A percentile compares a stretch with the other conserved stretches of the same genome.
phyloP scores from a whole-genome alignment of 2,797 vertebrate genomes.

The Urocyon cinereoargenteus region DNA sequence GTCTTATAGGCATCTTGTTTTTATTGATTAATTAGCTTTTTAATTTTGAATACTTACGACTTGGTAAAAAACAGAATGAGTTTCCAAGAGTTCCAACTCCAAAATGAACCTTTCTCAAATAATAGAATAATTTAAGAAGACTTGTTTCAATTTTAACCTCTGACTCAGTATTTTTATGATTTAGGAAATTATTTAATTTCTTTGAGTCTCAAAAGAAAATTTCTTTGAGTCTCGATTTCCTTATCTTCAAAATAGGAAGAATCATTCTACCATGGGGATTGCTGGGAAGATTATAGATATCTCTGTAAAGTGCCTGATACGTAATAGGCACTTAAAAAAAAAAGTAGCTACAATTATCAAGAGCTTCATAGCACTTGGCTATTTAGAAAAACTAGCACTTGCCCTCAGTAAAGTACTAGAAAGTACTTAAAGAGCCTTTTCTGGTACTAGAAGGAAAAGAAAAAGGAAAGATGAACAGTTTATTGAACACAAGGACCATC shows the following conservation, averaged over 20 bases:
- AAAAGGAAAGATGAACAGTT: neutral
- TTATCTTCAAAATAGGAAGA: constrained; percentile 39
- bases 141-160: neutral
- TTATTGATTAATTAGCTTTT: neutral
- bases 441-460: neutral
- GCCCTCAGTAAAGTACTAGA: neutral
- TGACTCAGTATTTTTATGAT: constrained; percentile 17
- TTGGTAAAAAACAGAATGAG: neutral
- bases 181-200: constrained; percentile 19
- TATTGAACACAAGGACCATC: neutral
- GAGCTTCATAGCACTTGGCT: neutral
- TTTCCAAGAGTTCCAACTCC: constrained; percentile 17
- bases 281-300: neutral
- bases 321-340: neutral
- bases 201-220: neutral
- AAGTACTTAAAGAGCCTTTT: neutral
- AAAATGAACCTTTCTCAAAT: neutral
- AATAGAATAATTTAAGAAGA: neutral
- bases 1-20: neutral
- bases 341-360: neutral
- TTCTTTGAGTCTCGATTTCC: constrained; percentile 47
- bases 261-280: neutral
- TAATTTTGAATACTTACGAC: neutral
- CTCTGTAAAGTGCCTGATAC: neutral
- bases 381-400: constrained; percentile 35